Conservation (phyloP, 2,113 vertebrate genomes). For the Mesoclemmys tuberculata region DNA sequence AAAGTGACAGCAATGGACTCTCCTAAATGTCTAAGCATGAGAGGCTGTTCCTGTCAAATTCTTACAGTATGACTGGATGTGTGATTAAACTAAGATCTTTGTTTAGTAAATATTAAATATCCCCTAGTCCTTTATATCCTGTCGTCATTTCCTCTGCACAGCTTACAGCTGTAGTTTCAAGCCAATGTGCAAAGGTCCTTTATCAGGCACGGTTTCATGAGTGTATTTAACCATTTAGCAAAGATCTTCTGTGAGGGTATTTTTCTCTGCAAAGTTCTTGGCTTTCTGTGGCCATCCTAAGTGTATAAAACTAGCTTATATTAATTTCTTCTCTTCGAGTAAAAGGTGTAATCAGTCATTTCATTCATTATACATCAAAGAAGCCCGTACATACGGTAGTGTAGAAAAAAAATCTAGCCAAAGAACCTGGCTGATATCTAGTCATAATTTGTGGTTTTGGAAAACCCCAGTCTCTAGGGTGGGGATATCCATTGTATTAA, state of each 20-base stretch:
- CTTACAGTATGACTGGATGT: slow-evolving; percentile 50
- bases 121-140: slow-evolving; percentile 66
- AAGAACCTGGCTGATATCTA: background rate
- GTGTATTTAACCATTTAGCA: slow-evolving; percentile 12
- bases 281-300: slow-evolving; percentile 10
- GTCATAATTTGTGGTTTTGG: slow-evolving; percentile 31
- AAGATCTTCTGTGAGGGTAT: slow-evolving; percentile 1
- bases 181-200: slow-evolving; percentile 5
- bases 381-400: background rate
- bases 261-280: background rate
- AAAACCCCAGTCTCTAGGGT: slow-evolving; percentile 28
- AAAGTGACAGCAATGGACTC: slow-evolving; percentile 18
- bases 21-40: background rate
- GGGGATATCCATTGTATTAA: slow-evolving; percentile 23
- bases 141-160: slow-evolving; percentile 66
- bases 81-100: slow-evolving; percentile 49
- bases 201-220: slow-evolving; percentile 33
- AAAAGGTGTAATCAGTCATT: background rate
- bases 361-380: background rate
- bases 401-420: background rate
- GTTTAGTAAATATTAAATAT: slow-evolving; percentile 73
- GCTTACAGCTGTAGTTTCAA: slow-evolving; percentile 63
- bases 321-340: background rate
- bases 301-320: background rate
- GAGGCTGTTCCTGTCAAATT: slow-evolving; percentile 51